phyloP scores from a whole-genome alignment of 2,797 vertebrate species.

The Petrocephalus schoutedeni region DNA sequence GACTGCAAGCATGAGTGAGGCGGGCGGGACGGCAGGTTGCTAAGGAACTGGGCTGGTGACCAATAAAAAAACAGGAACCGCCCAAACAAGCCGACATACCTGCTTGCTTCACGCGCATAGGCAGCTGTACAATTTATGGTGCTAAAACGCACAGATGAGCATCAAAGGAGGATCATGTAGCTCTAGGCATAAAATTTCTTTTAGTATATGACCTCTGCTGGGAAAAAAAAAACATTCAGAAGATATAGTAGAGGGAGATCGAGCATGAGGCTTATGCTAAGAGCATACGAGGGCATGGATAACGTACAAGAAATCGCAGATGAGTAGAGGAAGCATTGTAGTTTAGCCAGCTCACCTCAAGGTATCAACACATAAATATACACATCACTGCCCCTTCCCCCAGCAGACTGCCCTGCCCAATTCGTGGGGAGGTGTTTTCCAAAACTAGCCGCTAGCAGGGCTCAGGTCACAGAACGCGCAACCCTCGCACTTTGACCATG shows the following conservation, averaged over 20 bases:
- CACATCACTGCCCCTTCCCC: slow-evolving; percentile 25
- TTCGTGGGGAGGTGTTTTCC: slow-evolving; percentile 43
- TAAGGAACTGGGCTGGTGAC: not conserved
- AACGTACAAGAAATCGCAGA: not conserved
- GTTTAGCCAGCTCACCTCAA: slow-evolving; percentile 28
- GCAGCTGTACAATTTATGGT: not conserved
- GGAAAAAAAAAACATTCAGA: not conserved
- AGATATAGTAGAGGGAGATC: not conserved
- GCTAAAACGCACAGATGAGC: not conserved
- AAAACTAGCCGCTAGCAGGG: not conserved
- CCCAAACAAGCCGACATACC: not conserved
- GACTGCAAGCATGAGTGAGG: too few species aligned
- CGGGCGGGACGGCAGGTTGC: not conserved
- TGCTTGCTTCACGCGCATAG: not conserved
- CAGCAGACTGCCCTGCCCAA: slow-evolving; percentile 38
- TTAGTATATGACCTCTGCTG: not conserved
- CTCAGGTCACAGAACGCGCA: not conserved
- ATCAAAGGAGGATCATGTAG: not conserved
- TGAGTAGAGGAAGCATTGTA: not conserved
- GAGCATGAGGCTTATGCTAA: not conserved
- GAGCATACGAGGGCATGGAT: not conserved
- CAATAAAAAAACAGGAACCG: not conserved
- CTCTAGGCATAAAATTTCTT: not conserved
- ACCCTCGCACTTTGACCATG: not conserved
- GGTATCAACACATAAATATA: slow-evolving; percentile 47